These are phyloP conservation scores for Arctia plantaginis DNA, from an alignment of 2,888 invertebrate genomes.

Conservation along the genomic window DNA sequence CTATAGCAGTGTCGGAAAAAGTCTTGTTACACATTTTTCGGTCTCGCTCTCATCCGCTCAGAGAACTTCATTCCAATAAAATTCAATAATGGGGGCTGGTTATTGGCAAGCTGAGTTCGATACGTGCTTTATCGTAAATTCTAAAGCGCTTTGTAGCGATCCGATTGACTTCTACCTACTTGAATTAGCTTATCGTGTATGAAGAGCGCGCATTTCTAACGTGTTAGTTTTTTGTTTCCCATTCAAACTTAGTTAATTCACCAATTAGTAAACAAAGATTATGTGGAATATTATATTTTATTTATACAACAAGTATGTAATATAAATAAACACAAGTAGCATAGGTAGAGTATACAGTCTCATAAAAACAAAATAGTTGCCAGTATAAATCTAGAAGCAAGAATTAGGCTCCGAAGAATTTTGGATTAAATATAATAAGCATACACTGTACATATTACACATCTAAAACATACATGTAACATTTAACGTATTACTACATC, in stretches of 20 bases:
- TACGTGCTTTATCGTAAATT: too few species aligned
- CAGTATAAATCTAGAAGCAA: slow-evolving; percentile 46
- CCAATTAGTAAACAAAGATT: slow-evolving; percentile 35
- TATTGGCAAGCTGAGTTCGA: too few species aligned
- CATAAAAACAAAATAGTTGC: slow-evolving; percentile 32
- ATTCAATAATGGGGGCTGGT: too few species aligned
- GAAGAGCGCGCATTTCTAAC: neutral
- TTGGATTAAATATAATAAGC: slow-evolving; percentile 21
- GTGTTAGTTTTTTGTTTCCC: neutral
- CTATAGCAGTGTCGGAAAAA: too few species aligned
- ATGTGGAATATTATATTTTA: slow-evolving; percentile 45
- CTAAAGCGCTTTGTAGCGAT: neutral
- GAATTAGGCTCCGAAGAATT: slow-evolving; percentile 24
- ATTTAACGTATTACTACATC: slow-evolving; percentile 19
- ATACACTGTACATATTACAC: slow-evolving; percentile 35
- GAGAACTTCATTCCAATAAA: too few species aligned
- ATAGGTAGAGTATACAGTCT: slow-evolving; percentile 38
- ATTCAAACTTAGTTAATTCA: neutral
- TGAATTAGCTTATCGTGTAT: neutral
- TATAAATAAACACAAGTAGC: slow-evolving; percentile 43
- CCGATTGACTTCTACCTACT: neutral
- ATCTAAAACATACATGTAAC: slow-evolving; percentile 29
- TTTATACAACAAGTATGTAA: slow-evolving; percentile 49
- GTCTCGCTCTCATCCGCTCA: too few species aligned
- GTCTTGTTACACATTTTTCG: too few species aligned